phyloP scores from a whole-genome alignment of 2,888 invertebrate genomes.

The Lasioglossum vierecki region DNA sequence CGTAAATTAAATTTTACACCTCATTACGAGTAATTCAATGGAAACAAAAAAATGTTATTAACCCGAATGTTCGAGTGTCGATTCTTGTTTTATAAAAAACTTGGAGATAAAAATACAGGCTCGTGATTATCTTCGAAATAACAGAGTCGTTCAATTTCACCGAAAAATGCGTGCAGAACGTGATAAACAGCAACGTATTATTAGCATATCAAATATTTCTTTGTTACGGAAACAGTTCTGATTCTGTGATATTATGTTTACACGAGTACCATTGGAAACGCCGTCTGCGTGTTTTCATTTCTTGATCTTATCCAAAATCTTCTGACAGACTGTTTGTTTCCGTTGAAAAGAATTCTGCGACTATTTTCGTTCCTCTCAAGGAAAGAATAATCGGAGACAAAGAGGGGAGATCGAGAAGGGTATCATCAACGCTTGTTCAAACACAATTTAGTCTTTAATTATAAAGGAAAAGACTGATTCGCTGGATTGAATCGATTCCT shows the following conservation, averaged over 20 bases:
- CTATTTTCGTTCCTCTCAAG: background rate
- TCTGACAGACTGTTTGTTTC: background rate
- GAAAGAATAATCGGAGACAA: background rate
- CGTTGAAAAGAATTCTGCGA: background rate
- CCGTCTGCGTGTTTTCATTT: background rate
- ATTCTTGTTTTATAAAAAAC: background rate
- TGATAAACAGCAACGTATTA: background rate
- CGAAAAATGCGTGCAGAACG: background rate
- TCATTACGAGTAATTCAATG: background rate
- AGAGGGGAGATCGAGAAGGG: background rate
- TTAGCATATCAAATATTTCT: background rate
- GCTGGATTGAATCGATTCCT: slow-evolving; percentile 28
- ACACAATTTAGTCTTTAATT: slow-evolving; percentile 31
- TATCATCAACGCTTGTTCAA: background rate
- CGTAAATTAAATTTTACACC: background rate
- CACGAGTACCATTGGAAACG: background rate
- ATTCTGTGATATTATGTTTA: background rate
- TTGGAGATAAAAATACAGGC: background rate
- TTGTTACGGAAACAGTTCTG: background rate
- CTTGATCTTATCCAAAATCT: background rate
- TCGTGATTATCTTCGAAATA: background rate
- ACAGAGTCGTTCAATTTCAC: background rate
- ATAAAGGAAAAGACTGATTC: slow-evolving; percentile 23
- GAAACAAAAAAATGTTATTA: background rate
- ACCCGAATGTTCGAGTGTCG: too few relatives aligned